phyloP scores from a whole-genome alignment of 2,888 invertebrate genomes.

The Hydriomena furcata region DNA sequence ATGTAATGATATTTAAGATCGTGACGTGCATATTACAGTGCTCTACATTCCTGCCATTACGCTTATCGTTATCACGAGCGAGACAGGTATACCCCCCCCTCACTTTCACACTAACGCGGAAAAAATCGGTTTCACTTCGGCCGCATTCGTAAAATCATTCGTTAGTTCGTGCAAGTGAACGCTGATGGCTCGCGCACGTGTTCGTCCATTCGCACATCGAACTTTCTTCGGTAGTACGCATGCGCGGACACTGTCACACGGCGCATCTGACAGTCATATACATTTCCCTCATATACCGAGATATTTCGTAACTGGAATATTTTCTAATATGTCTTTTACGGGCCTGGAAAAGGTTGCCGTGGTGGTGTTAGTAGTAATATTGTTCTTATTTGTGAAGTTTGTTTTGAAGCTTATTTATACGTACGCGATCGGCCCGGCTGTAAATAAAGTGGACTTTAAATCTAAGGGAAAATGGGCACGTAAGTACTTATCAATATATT shows the following conservation, averaged over 20 bases:
- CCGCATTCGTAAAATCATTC: conserved; percentile 37
- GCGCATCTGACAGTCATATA: conserved; percentile 56
- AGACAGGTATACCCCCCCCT: conserved; percentile 12
- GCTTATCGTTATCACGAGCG: conserved; percentile 36
- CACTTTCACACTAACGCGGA: conserved; percentile 17
- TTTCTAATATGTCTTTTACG: conserved; percentile 50
- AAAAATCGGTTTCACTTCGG: conserved; percentile 32
- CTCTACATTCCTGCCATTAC: conserved; percentile 17
- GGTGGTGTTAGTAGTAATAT: conserved; percentile 62
- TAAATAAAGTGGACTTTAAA: conserved; percentile 85
- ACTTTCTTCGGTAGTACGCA: conserved; percentile 79
- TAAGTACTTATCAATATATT: conserved; percentile 69
- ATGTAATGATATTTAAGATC: too few species aligned
- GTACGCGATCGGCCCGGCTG: conserved; percentile 79
- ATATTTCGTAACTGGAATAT: conserved; percentile 8
- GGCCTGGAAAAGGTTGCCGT: conserved; percentile 76
- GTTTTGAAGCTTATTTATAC: conserved; percentile 55
- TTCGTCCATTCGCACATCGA: too few species aligned
- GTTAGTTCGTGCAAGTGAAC: conserved; percentile 42
- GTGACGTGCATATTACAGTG: too few species aligned
- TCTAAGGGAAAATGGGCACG: conserved; percentile 92
- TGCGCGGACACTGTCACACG: conserved; percentile 69
- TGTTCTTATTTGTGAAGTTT: conserved; percentile 50
- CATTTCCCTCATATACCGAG: conserved; percentile 45
- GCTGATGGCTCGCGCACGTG: conserved; percentile 40